Percentiles rank a stretch among this genome's conserved stretches.
phyloP scores from a whole-genome alignment of 2,797 vertebrate genomes.

The Otus scops region DNA sequence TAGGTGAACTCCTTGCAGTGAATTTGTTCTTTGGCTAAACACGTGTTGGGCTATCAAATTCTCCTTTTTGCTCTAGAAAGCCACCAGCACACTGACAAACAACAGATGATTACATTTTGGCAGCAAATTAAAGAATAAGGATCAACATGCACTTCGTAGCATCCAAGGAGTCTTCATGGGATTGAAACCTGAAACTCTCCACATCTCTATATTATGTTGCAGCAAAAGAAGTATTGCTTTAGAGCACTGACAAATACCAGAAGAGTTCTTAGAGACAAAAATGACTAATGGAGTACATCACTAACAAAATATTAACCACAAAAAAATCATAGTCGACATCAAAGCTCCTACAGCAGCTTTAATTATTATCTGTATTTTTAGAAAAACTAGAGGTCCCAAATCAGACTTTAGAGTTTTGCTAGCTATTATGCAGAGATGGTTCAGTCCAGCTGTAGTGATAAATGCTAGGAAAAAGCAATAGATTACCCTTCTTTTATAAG shows the following conservation, averaged over 20 bases:
- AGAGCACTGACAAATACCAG: background rate
- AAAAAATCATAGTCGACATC: background rate
- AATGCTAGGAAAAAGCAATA: background rate
- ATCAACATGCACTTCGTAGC: background rate
- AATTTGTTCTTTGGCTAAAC: background rate
- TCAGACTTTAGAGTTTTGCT: background rate
- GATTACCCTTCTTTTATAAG: background rate
- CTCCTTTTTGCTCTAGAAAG: background rate
- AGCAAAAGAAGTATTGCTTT: background rate
- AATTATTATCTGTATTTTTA: background rate
- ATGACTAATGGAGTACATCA: background rate
- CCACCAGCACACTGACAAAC: background rate
- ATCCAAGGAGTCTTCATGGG: background rate
- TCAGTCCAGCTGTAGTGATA: background rate
- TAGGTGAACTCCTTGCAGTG: background rate
- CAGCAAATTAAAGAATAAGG: background rate
- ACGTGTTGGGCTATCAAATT: background rate
- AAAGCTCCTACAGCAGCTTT: background rate
- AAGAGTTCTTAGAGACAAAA: background rate
- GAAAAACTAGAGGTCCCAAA: background rate
- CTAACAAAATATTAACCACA: background rate
- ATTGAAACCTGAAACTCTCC: constrained; percentile 22
- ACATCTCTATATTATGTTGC: background rate
- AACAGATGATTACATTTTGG: background rate
- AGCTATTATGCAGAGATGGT: background rate